Evolutionary conservation across 37 sponge, comb jelly and placozoan species (phyloP), one percentile per base, ranked within the genome.

Genomic region (Haliclona indistincta): DNA sequence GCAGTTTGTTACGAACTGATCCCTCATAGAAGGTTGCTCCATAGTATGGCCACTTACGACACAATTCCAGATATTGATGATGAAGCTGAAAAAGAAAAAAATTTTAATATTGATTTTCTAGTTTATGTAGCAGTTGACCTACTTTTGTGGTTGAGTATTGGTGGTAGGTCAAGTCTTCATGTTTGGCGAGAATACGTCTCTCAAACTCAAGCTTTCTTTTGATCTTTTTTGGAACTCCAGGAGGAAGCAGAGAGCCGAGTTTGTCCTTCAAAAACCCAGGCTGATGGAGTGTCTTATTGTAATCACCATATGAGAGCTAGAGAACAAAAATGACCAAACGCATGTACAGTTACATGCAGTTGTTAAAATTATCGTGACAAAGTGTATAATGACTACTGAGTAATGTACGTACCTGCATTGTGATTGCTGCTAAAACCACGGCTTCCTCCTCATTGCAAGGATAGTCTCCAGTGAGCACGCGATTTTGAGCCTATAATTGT

Each of bases 41-140:
- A 64, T 94, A 94, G 67, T 74, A 83, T 11, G 88, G 85, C 95
- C 95, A 94, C 54, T 86, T 79, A 47, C 88, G 76, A 69, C 95
- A 94, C 47, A 79, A 44, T 54, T 86, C 62, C 53, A 90, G 56
- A 54, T 94, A 94, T 17, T 41, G 26, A 37, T 58, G 33, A 15
- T 83, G 54, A 10, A 87, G 70, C 23, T 63, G 54, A 82, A 86
- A 54, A 28, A 54, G 8, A 82, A n/a, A 68, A 19, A 39, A 63
- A 25, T n/a, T n/a, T n/a, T n/a, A n/a, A n/a, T n/a, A n/a, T n/a
- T n/a, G n/a, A n/a, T n/a, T n/a, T n/a, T n/a, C n/a, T n/a, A n/a
- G n/a, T n/a, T n/a, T n/a, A n/a, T n/a, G n/a, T n/a, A n/a, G n/a
- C n/a, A n/a, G n/a, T n/a, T n/a, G n/a, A n/a, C 63, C 75, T 66